These are phyloP conservation scores for Clupea harengus DNA, from an alignment of 2,113 vertebrate genomes.

Conservation along the genomic window DNA sequence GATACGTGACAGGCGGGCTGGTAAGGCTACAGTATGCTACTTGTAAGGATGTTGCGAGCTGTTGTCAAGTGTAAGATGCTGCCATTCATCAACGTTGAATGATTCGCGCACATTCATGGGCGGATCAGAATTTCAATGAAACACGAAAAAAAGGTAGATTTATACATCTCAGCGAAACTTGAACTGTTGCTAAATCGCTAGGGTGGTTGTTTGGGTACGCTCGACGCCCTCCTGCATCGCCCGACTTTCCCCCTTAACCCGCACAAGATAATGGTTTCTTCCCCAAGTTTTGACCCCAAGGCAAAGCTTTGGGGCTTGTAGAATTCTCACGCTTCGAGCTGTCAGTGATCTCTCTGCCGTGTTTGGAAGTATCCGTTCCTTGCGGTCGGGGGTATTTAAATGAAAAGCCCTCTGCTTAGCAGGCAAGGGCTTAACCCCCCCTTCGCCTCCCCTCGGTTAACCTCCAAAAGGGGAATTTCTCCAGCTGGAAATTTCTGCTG, in stretches of 20 bases:
- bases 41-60: slow-evolving; percentile 40
- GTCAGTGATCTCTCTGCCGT: slow-evolving; percentile 26
- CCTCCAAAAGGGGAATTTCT: slow-evolving; percentile 87
- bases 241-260: neutral
- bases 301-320: slow-evolving; percentile 34
- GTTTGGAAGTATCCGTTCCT: slow-evolving; percentile 23
- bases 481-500: slow-evolving; percentile 93
- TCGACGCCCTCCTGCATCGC: slow-evolving; percentile 11
- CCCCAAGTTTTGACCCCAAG: slow-evolving; percentile 54
- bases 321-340: slow-evolving; percentile 33
- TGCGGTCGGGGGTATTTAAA: slow-evolving; percentile 59
- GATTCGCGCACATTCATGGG: slow-evolving; percentile 32
- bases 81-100: slow-evolving; percentile 42
- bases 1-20: slow-evolving; percentile 63
- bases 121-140: neutral
- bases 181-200: slow-evolving; percentile 2
- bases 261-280: slow-evolving; percentile 15
- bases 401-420: slow-evolving; percentile 57
- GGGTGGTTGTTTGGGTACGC: slow-evolving; percentile 7
- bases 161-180: neutral
- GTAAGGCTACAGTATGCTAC: slow-evolving; percentile 39
- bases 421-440: slow-evolving; percentile 63
- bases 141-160: neutral
- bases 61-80: slow-evolving; percentile 57
- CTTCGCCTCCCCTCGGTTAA: slow-evolving; percentile 70